Conservation (phyloP, 2,888 invertebrate species). For the Spisula subtruncata region DNA sequence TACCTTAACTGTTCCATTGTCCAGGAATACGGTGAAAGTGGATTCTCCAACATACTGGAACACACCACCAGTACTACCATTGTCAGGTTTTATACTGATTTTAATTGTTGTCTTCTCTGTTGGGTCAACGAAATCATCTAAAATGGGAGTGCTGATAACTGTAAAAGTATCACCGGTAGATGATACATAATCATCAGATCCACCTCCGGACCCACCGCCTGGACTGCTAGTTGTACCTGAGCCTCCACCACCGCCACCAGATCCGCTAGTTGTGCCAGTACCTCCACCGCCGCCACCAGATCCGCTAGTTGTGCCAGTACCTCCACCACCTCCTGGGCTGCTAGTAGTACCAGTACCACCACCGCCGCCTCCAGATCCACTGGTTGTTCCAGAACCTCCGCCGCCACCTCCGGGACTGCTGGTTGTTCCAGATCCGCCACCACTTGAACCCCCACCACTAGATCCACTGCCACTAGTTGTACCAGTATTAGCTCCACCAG, state of each 20-base stretch:
- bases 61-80: slow-evolving; percentile 57
- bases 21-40: slow-evolving; percentile 54
- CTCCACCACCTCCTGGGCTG: background rate
- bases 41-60: slow-evolving; percentile 65
- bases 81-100: slow-evolving; percentile 56
- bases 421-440: slow-evolving; percentile 8
- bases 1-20: slow-evolving; percentile 50
- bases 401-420: background rate
- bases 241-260: background rate
- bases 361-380: slow-evolving; percentile 3
- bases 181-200: background rate
- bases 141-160: slow-evolving; percentile 43
- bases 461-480: background rate
- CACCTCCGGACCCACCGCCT: slow-evolving; percentile 13
- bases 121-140: slow-evolving; percentile 49
- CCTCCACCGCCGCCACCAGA: background rate
- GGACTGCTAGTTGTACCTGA: slow-evolving; percentile 25
- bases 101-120: slow-evolving; percentile 47
- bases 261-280: background rate
- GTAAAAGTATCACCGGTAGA: slow-evolving; percentile 53
- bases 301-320: background rate
- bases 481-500: background rate
- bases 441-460: slow-evolving; percentile 2
- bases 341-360: background rate
- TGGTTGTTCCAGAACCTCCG: slow-evolving; percentile 11